Evolutionary conservation across 2,797 vertebrate genomes (phyloP), one percentile per base, ranked within the genome.

Genomic region (Enteromius mattozi): DNA sequence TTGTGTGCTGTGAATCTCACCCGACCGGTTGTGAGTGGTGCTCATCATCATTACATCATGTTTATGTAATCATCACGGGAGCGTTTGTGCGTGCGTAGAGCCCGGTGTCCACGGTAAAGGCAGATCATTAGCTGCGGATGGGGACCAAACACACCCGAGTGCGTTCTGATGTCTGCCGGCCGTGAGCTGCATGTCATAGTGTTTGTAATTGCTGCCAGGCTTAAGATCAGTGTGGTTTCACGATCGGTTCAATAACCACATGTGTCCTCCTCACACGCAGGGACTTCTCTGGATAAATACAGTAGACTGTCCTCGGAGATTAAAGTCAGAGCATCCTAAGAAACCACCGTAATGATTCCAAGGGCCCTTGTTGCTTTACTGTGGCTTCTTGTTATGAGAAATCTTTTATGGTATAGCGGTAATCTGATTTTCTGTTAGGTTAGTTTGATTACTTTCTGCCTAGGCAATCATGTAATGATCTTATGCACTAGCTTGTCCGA

Each of bases 1-100:
- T 88, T 78, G 59, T 88, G 84, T 88, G 80, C 74, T 87, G 86
- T 87, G 86, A 82, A 87, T 86, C 77, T 61, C 80, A 80, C 66
- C 68, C 81, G 80, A 70, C 70, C 42, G 78, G 77, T 84, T 82
- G 78, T 85, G 87, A 81, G 85, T 81, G 83, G 76, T 83, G 87
- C 80, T 79, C 78, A 71, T 75, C 70, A 61, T 86, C 86, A 81
- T 87, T 84, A 86, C 81, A 81, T 87, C 86, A 83, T 81, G 76
- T 78, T 85, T 86, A 74, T 84, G 80, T 86, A 56, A 70, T 75
- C 77, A 80, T 63, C 66, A 45, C 16, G 40, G 82, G 78, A 74
- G 69, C 72, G 45, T 78, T 61, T 78, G 47, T 84, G 47, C 13
- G 14, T 71, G 82, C 51, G 14, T 59, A 54, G 83, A 72, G 59